A percentile compares a stretch with the other conserved stretches of the same genome.
Conservation (phyloP, 2,888 invertebrate species). For the Epinotia demarniana region DNA sequence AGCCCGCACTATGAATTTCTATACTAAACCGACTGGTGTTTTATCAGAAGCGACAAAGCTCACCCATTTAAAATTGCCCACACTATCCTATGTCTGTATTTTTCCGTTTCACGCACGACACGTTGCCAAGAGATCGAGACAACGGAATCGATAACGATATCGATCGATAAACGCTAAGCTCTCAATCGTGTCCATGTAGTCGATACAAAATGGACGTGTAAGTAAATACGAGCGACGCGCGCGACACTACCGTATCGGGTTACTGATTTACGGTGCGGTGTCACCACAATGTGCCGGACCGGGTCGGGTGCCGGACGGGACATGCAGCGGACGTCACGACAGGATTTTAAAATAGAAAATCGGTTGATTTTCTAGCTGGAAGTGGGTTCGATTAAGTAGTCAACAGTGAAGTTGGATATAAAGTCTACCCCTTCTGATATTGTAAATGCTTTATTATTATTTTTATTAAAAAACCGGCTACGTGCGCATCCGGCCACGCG, state of each 20-base stretch:
- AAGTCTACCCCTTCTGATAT: too few relatives aligned
- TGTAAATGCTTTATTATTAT: too few relatives aligned
- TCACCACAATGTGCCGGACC: slow-evolving; percentile 39
- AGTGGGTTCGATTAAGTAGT: not conserved
- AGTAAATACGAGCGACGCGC: slow-evolving; percentile 57
- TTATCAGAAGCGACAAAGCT: not conserved
- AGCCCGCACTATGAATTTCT: not conserved
- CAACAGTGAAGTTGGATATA: too few relatives aligned
- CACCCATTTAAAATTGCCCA: not conserved
- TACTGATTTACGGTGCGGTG: slow-evolving; percentile 57
- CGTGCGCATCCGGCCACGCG: too few relatives aligned
- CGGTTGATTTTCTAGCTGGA: not conserved
- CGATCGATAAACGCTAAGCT: slow-evolving; percentile 44
- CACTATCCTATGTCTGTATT: not conserved
- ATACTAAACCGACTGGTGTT: not conserved
- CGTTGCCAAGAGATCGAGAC: not conserved
- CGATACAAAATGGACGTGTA: slow-evolving; percentile 55
- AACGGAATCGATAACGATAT: slow-evolving; percentile 10
- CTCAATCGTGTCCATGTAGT: slow-evolving; percentile 51
- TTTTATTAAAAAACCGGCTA: too few relatives aligned
- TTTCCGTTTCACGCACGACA: not conserved
- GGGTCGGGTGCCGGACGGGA: slow-evolving; percentile 1
- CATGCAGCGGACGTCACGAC: slow-evolving; percentile 9
- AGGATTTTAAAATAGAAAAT: not conserved
- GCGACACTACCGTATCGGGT: slow-evolving; percentile 63